Conservation (phyloP, 2,888 invertebrate species). For the Plemyria rubiginata region DNA sequence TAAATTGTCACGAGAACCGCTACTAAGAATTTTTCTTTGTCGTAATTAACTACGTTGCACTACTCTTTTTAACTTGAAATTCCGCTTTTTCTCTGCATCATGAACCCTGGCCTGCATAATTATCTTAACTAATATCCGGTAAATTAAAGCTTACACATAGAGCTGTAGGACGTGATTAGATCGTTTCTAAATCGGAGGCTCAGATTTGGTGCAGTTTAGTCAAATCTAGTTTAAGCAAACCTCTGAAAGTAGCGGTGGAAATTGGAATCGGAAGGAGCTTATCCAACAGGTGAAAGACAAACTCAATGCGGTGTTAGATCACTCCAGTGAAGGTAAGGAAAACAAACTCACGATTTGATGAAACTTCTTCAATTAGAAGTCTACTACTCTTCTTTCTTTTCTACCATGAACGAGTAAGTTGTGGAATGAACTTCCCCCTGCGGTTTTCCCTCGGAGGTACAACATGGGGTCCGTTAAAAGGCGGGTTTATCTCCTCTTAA, state of each 20-base stretch:
- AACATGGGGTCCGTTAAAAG: too few relatives aligned
- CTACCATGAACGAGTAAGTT: too few relatives aligned
- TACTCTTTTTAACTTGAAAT: background rate
- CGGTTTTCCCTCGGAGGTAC: too few relatives aligned
- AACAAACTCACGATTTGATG: too few relatives aligned
- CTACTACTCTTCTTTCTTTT: too few relatives aligned
- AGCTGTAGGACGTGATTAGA: conserved; percentile 33
- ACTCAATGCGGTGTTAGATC: background rate
- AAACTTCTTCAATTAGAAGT: too few relatives aligned
- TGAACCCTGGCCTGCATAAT: conserved; percentile 29
- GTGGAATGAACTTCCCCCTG: too few relatives aligned
- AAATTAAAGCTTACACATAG: conserved; percentile 49
- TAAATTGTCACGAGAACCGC: background rate
- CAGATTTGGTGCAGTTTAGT: conserved; percentile 14
- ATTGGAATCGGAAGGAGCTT: background rate
- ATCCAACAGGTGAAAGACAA: background rate
- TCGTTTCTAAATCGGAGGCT: conserved; percentile 39
- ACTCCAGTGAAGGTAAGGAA: background rate
- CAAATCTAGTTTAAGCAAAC: conserved; percentile 8
- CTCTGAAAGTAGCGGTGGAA: background rate
- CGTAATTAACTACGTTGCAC: background rate
- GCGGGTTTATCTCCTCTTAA: too few relatives aligned
- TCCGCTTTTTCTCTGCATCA: conserved; percentile 9
- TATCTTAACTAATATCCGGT: conserved; percentile 48
- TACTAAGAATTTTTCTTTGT: background rate